Evolutionary conservation across 1,140 invertebrate species (phyloP), one percentile per base, ranked within the genome.

Genomic region (Drosophila kanapiae): DNA sequence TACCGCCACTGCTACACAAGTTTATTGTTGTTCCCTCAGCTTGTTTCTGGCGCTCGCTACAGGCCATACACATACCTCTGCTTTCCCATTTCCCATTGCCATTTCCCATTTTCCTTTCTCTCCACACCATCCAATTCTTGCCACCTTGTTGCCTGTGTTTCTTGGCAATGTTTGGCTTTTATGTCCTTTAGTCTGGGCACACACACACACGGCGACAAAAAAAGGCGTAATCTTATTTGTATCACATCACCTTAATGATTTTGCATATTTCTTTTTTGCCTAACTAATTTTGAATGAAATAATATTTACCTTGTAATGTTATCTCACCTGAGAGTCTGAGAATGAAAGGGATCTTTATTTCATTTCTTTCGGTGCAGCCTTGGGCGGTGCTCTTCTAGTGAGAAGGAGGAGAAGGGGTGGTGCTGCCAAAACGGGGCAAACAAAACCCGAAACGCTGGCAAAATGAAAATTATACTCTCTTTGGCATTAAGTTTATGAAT

Each of bases 401-500:
- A 68, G 2, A n/a, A n/a, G 23, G 45, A 4, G 3, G 31, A 4
- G 5, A 31, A 8, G 45, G 45, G 64, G 33, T 40, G 58, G 43
- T 65, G 47, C 54, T 37, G 14, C 47, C 18, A 77, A 80, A 80
- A 75, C 56, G 49, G 65, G 53, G 82, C 79, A 82, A 82, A 68
- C 70, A 69, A 72, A 82, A 65, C 82, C 75, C 69, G 35, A 85
- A 82, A 82, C 59, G 70, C 57, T 69, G 75, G 69, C 72, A 83
- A 78, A 87, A 88, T 87, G 80, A 87, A 87, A 87, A 87, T 87
- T 87, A 87, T 87, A 84, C 84, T 87, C 83, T 88, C 84, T 87
- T 88, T 88, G 83, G 83, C 80, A 87, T 87, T 87, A 87, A 87
- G 83, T 87, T 87, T 87, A 87, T 87, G 83, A 87, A 87, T 87